Evolutionary conservation across 2,113 vertebrate species (phyloP).

Genomic region (Dromiciops gliroides): DNA sequence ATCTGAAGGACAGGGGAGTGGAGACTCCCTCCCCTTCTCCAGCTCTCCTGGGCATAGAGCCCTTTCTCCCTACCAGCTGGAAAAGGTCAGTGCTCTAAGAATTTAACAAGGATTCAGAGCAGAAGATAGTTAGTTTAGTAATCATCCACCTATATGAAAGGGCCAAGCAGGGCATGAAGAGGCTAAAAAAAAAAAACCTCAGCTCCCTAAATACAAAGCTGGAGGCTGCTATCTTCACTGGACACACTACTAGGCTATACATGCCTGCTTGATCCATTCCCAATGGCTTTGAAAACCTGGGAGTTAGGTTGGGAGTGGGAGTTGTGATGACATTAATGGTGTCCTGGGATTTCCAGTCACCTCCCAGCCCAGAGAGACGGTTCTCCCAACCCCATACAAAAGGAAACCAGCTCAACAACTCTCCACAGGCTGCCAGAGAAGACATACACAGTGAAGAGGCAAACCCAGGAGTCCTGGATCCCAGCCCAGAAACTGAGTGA

Average conservation of each 20-base stretch:
- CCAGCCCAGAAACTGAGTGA: conserved; percentile 63
- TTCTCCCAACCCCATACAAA: conserved; percentile 38
- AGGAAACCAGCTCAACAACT: conserved; percentile 69
- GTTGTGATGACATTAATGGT: not conserved
- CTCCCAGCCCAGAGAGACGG: conserved; percentile 59
- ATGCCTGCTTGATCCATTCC: conserved; percentile 13
- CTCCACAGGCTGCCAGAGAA: conserved; percentile 58
- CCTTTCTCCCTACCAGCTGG: conserved; percentile 2
- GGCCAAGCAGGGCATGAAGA: not conserved
- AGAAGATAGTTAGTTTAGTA: not conserved
- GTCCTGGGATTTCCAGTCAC: conserved; percentile 51
- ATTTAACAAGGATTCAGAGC: not conserved
- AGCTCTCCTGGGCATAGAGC: not conserved
- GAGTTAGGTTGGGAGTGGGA: not conserved
- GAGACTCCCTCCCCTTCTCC: conserved; percentile 26
- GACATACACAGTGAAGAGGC: conserved; percentile 54
- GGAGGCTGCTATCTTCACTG: conserved; percentile 22
- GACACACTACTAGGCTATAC: conserved; percentile 9
- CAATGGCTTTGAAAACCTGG: not conserved
- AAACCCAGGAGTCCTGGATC: conserved; percentile 71
- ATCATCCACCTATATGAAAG: not conserved
- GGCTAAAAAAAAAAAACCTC: conserved; percentile 28
- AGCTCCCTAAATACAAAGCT: conserved; percentile 20
- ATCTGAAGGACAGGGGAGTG: conserved; percentile 41
- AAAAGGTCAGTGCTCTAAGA: not conserved